Base-by-base conservation (phyloP, 2,113 vertebrate genomes). In the Acrocephalus kingi region DNA sequence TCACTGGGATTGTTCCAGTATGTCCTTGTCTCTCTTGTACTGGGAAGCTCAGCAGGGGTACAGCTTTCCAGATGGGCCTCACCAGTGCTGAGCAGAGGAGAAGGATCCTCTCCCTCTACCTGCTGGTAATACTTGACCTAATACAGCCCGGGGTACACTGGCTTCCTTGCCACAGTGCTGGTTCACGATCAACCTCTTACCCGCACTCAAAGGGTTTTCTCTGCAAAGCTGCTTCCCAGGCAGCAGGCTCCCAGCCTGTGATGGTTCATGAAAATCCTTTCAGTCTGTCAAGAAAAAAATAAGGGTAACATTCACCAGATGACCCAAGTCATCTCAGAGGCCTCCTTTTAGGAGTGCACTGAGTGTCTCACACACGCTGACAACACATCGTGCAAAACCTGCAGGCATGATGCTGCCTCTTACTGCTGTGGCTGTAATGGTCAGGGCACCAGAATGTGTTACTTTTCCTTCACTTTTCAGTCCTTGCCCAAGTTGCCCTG, bases 121-220 rank as follows among this genome's bases (percentile, higher is more conserved):
- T 84, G 28, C 43, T 81, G 51, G n/a, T 28, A 78, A 25, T 55
- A 16, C 14, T 19, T 64, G n/a, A 15, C 30, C 10, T n/a, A 43
- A 46, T 27, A 28, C 7, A 76, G 27, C 10, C 21, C 0, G 0
- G n/a, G 46, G 21, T 37, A 15, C 37, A 7, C 0, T 54, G 37
- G 4, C 22, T 93, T 71, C 31, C 33, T 66, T 87, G 41, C 37
- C 6, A 3, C 31, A 41, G 9, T 15, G 46, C 35, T 87, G 41
- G 28, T 28, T 74, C 22, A 13, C 2, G 19, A 41, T 58, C 56
- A 74, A 4, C 19, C 7, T 64, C 22, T 59, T 67, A 52, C 24
- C 81, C 9, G 3, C 10, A 20, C 25, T 78, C n/a, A 18, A 1
- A 8, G 39, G 37, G n/a, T 43, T 78, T 77, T 41, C 37, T 74